phyloP scores from a whole-genome alignment of 2,113 vertebrate genomes.

The Echinops telfairi region DNA sequence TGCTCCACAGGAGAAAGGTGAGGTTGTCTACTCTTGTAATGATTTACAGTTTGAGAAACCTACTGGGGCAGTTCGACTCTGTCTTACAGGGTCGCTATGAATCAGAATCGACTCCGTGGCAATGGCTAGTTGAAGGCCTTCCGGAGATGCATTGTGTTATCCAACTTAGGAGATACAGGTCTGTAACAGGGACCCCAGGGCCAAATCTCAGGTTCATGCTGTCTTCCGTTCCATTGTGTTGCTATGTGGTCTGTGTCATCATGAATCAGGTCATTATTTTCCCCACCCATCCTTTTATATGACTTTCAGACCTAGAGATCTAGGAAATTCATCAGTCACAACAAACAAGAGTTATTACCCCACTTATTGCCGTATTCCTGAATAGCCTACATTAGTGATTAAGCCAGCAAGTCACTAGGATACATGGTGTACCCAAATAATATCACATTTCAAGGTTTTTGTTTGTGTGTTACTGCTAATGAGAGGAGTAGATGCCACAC shows the following conservation, averaged over 20 bases:
- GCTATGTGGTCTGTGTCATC: neutral
- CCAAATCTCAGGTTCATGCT: neutral
- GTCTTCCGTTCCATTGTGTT: neutral
- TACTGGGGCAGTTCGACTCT: no score
- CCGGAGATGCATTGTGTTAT: neutral
- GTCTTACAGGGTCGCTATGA: no score
- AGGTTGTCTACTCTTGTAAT: no score
- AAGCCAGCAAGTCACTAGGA: neutral
- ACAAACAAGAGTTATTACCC: neutral
- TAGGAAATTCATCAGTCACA: neutral
- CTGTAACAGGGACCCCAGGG: neutral
- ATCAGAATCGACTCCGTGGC: no score
- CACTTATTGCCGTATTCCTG: no score
- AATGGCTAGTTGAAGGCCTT: no score
- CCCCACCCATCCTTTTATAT: neutral
- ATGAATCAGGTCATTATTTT: neutral
- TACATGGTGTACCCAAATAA: neutral
- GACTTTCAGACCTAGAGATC: constrained; percentile 15
- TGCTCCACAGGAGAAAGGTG: no score
- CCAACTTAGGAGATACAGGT: neutral
- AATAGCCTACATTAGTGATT: neutral
- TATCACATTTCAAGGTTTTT: neutral
- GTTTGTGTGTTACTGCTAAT: neutral
- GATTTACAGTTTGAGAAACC: no score
- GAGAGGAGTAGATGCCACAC: neutral